Evolutionary conservation across 2,888 invertebrate genomes (phyloP), one percentile per base, ranked within the genome.

Genomic region (Lasioglossum calceatum): DNA sequence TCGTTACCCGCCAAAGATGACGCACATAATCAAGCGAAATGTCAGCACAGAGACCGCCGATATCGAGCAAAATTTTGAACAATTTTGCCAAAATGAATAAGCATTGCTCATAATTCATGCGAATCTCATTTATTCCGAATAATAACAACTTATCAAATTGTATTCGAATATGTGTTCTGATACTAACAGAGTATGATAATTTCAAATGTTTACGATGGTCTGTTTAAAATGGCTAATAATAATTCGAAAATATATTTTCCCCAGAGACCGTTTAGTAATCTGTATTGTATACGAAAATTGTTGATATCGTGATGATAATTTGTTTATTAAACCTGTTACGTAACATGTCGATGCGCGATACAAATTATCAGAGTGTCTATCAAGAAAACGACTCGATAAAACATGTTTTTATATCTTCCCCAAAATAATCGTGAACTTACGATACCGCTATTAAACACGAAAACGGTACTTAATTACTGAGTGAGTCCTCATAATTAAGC

Each of bases 351-450:
- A 36, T 36, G 70, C 23, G 23, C 36, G 71, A 71, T 71, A n/a
- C 42, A 71, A 71, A 71, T 42, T 42, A n/a, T 71, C 42, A 14
- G 23, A 23, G 23, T 42, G 23, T n/a, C 42, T 71, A 39, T 71
- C 71, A 42, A 71, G 14, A 42, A 71, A 71, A 42, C n/a, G 42
- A 39, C 23, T 70, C 70, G 70, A 71, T 71, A 42, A 71, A 71
- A 42, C 36, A n/a, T 71, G 12, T 71, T 71, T n/a, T 71, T 14
- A 2, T 42, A 39, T 71, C 23, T 23, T n/a, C 23, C n/a, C 71
- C 2, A 42, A 71, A 71, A 71, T 42, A 71, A 71, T 23, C 10
- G 12, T 42, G 14, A 71, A 39, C 4, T 71, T 23, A 70, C 23
- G 42, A 71, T 42, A 71, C n/a, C 12, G 12, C 23, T n/a, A 42